Conservation (phyloP, 2,113 vertebrate genomes). For the Tenebrosternarchus preto region DNA sequence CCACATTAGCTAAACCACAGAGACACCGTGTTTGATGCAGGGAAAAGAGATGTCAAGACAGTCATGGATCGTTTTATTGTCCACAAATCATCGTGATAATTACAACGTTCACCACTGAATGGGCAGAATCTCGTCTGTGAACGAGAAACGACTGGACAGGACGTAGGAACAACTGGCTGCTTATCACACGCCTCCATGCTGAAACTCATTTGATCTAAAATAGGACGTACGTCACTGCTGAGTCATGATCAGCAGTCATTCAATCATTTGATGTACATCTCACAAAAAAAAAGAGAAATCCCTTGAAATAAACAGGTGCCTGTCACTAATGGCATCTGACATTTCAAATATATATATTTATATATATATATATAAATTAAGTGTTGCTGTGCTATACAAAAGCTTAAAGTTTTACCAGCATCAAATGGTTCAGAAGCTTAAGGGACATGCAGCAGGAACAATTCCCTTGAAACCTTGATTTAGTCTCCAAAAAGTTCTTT, state of each 20-base stretch:
- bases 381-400: constrained; percentile 44
- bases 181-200: constrained; percentile 70
- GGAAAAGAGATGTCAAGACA: not conserved
- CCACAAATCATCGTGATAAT: constrained; percentile 82
- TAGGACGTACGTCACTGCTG: constrained; percentile 84
- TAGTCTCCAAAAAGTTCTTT: not conserved
- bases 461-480: constrained; percentile 58
- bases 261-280: constrained; percentile 78
- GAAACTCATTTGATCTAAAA: constrained; percentile 77
- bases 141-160: too few relatives aligned
- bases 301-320: constrained; percentile 6
- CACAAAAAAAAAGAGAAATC: constrained; percentile 66
- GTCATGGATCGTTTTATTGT: constrained; percentile 57
- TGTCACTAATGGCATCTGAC: constrained; percentile 2
- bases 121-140: constrained; percentile 71
- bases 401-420: constrained; percentile 6
- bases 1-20: not conserved
- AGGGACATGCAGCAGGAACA: constrained; percentile 85
- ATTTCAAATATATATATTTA: not conserved
- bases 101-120: constrained; percentile 84
- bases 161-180: constrained; percentile 53
- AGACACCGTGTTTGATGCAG: not conserved
- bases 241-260: constrained; percentile 59
- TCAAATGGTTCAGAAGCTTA: constrained; percentile 55
- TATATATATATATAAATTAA: constrained; percentile 69